Conservation (phyloP, 2,888 invertebrate species). For the Pycnomerus fuliginosus region DNA sequence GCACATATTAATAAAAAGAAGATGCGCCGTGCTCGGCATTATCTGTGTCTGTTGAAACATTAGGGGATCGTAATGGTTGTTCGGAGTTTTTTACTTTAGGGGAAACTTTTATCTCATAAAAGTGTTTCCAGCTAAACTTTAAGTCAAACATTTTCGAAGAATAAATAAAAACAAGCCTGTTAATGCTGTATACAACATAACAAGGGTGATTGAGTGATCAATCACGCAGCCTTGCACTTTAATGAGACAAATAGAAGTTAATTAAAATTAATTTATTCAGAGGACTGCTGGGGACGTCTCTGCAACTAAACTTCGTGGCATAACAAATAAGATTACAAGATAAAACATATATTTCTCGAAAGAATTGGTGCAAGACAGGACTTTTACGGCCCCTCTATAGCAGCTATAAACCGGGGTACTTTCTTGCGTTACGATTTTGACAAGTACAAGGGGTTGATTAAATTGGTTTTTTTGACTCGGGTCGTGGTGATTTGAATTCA, state of each 20-base stretch:
- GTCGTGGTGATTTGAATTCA: constrained; percentile 2
- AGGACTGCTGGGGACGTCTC: constrained; percentile 10
- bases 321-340: constrained; percentile 35
- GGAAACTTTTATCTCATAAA: constrained; percentile 42
- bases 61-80: constrained; percentile 44
- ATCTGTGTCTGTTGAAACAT: constrained; percentile 40
- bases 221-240: constrained; percentile 30
- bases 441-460: constrained; percentile 36
- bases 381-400: constrained; percentile 36
- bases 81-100: constrained; percentile 42
- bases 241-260: constrained; percentile 31
- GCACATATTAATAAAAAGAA: constrained; percentile 42
- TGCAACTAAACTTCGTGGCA: constrained; percentile 25
- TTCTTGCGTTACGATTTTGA: constrained; percentile 36
- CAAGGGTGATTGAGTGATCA: constrained; percentile 25
- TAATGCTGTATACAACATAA: no score
- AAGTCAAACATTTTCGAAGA: constrained; percentile 17
- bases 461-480: constrained; percentile 29
- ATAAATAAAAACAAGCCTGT: no score
- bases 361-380: constrained; percentile 24
- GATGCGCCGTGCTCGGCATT: constrained; percentile 38
- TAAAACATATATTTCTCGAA: constrained; percentile 30
- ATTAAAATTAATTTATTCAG: constrained; percentile 38
- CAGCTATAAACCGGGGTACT: constrained; percentile 32
- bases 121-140: constrained; percentile 16